Base-by-base conservation (phyloP, 2,113 vertebrate species). In the Tauraco erythrolophus region DNA sequence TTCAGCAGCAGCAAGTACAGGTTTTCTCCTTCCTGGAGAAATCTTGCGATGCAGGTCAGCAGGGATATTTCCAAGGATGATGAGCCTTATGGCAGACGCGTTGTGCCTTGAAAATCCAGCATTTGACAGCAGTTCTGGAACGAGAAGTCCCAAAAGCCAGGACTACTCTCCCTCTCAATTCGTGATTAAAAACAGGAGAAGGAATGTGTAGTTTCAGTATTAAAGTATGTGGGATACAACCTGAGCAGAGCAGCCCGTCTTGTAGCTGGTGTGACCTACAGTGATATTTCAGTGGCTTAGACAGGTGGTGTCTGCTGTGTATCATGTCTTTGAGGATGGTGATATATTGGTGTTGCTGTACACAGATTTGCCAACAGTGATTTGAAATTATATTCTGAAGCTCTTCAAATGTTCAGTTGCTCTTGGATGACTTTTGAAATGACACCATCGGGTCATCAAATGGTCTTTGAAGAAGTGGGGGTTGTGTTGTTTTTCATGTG, bases 261-360 rank as follows among this genome's bases (percentile, higher is more conserved):
- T 45, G 64, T 74, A 87, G 82, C 61, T 79, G 80, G 21, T 30
- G 60, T 87, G 84, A 89, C 88, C 69, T 61, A 11, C 35, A 45
- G 77, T 83, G 85, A 43, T 96, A 82, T 95, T 97, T 91, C 91
- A 64, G 83, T 94, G 94, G 91, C 92, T 94, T 68, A 75, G 80
- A 57, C 56, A 51, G 83, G 74, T 81, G 84, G 35, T 92, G 69
- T 91, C 91, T 96, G 92, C 96, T 95, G 74, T 65, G 91, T 68
- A 7, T 61, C 30, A 48, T 61, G 85, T 80, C 86, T 91, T 94
- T 94, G 94, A 94, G 89, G 69, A 81, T 2, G 1, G 35, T 28
- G 70, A 56, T 94, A 11, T 89, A 51, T 86, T 91, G 65, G 60
- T 86, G 92, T 96, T 68, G 23, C 84, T 89, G 64, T 53, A 57